Percentiles rank a stretch among this genome's conserved stretches.
phyloP scores from a whole-genome alignment of 2,797 vertebrate species.

The Hyperoplus immaculatus region DNA sequence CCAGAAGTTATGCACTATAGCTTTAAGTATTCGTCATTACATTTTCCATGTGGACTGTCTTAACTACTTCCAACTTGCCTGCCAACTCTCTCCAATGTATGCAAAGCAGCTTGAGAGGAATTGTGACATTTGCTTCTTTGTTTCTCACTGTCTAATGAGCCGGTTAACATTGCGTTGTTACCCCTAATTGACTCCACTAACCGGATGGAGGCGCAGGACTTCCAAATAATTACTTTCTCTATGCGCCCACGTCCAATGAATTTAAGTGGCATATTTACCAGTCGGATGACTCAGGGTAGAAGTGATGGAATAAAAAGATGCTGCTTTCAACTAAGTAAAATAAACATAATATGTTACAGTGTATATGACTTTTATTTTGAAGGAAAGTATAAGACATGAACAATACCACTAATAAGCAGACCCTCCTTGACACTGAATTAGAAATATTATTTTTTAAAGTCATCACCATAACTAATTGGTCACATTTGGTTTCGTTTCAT shows the following conservation, averaged over 20 bases:
- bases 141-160: constrained; percentile 84
- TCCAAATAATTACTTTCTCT: constrained; percentile 83
- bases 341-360: constrained; percentile 6
- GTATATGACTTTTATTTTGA: constrained; percentile 5
- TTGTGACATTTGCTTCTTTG: constrained; percentile 86
- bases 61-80: background rate
- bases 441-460: background rate
- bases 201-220: constrained; percentile 78
- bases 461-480: constrained; percentile 5
- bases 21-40: constrained; percentile 1
- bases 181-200: constrained; percentile 84
- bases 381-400: background rate
- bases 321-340: constrained; percentile 21
- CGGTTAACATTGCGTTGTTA: constrained; percentile 87
- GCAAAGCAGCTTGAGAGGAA: constrained; percentile 73
- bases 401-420: background rate
- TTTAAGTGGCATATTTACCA: constrained; percentile 81
- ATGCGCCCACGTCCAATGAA: constrained; percentile 81
- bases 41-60: constrained; percentile 13
- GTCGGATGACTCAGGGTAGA: constrained; percentile 57
- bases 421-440: constrained; percentile 1
- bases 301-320: constrained; percentile 53
- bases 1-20: too few species aligned
- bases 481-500: background rate
- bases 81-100: constrained; percentile 25